phyloP scores from a whole-genome alignment of 2,797 vertebrate genomes.

The Megalops cyprinoides region DNA sequence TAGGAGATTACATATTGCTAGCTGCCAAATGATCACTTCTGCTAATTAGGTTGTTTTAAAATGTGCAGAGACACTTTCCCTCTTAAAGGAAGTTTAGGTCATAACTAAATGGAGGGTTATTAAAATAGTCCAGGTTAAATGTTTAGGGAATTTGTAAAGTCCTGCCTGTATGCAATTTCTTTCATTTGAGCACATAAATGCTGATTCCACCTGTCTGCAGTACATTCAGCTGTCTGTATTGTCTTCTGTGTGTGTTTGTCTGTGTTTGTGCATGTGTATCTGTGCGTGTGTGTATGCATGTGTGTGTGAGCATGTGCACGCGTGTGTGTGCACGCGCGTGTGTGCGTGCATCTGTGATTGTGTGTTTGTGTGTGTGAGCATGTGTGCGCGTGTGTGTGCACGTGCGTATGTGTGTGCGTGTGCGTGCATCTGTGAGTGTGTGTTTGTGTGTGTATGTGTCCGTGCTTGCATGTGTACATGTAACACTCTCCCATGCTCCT shows the following conservation, averaged over 20 bases:
- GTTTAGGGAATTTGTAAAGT: constrained; percentile 3
- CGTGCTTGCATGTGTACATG: too few relatives aligned
- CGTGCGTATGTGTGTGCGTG: not conserved
- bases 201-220: too few relatives aligned
- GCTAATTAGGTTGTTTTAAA: constrained; percentile 45
- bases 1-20: constrained; percentile 36
- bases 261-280: not conserved
- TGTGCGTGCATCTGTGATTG: not conserved
- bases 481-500: too few relatives aligned
- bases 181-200: not conserved
- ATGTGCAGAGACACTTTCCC: constrained; percentile 31
- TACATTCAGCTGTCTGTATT: too few relatives aligned
- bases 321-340: not conserved
- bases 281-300: not conserved
- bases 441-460: too few relatives aligned
- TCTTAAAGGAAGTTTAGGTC: constrained; percentile 35
- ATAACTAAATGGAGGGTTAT: constrained; percentile 26
- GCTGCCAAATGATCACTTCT: constrained; percentile 47
- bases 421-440: not conserved
- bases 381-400: not conserved
- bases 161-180: not conserved
- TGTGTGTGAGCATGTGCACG: not conserved
- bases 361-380: too few relatives aligned
- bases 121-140: constrained; percentile 22
- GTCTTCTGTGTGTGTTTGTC: not conserved